These are phyloP conservation scores for Maccullochella peelii DNA, from an alignment of 2,113 vertebrate genomes.

Conservation along the genomic window DNA sequence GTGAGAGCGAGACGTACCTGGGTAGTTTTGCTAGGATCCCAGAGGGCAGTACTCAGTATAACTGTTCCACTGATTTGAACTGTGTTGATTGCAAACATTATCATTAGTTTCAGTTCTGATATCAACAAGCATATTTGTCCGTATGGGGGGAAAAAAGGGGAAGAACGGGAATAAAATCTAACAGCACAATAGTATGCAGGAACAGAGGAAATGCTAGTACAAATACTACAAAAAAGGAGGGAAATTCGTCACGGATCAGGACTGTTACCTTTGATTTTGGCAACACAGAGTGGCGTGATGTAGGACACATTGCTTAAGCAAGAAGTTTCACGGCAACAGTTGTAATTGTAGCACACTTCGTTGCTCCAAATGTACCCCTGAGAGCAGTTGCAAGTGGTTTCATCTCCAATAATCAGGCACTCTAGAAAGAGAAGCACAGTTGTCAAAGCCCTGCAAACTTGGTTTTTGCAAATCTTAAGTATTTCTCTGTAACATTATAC, in stretches of 20 bases:
- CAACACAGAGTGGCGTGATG: conserved; percentile 65
- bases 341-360: conserved; percentile 50
- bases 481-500: neutral
- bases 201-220: neutral
- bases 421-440: conserved; percentile 51
- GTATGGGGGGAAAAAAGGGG: neutral
- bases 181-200: neutral
- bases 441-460: neutral
- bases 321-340: conserved; percentile 54
- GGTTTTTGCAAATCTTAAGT: neutral
- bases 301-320: conserved; percentile 60
- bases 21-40: rapidly evolving
- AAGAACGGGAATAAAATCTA: neutral
- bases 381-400: conserved; percentile 66
- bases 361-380: conserved; percentile 70
- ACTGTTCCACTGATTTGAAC: conserved; percentile 58
- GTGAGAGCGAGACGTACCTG: neutral
- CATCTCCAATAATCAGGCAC: conserved; percentile 59
- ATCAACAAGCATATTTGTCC: neutral
- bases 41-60: rapidly evolving
- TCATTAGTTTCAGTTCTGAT: neutral
- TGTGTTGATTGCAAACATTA: conserved; percentile 48
- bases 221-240: neutral
- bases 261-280: conserved; percentile 61
- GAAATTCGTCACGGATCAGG: neutral